Evolutionary conservation across 1,140 invertebrate genomes (phyloP), one percentile per base, ranked within the genome.

Genomic region (Caenorhabditis briggsae): DNA sequence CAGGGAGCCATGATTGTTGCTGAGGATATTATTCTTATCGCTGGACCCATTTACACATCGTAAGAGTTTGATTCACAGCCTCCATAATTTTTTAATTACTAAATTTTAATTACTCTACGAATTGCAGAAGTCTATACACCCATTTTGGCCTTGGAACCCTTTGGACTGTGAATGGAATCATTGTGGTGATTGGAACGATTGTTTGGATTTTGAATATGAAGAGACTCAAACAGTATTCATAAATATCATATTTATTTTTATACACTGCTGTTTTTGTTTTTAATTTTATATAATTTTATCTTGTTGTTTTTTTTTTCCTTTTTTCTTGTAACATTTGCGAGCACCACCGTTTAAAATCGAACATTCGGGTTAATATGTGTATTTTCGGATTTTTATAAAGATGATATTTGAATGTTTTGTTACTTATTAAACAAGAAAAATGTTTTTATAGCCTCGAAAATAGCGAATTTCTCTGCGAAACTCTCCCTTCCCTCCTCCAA

Each of bases 1-100:
- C 85, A 86, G 53, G 85, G 85, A 46, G 85, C 50, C 59, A 82
- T 86, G 46, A 74, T 86, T 20, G 85, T 74, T 16, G 85, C 85
- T 53, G 85, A 86, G 23, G 85, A 86, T 50, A 78, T 86, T 48
- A 41, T 86, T 43, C 85, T 82, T 14, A 58, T 86, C 18, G 23
- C 61, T 25, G 85, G 85, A 50, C 85, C 85, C 5, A 53, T 86
- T 53, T 86, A 86, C 56, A 64, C 85, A 25, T 82, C 85, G 85
- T 86, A 50, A 82, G 85, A 25, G 1, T 12, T 83, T 1, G 7
- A 41, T 12, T 14, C 50, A n/a, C n/a, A n/a, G n/a, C n/a, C n/a
- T n/a, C n/a, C n/a, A n/a, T n/a, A n/a, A n/a, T n/a, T n/a, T n/a
- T n/a, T n/a, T n/a, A n/a, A n/a, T n/a, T n/a, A n/a, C n/a, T n/a